Conservation (phyloP, 2,888 invertebrate genomes). For the Drosophila borborema region DNA sequence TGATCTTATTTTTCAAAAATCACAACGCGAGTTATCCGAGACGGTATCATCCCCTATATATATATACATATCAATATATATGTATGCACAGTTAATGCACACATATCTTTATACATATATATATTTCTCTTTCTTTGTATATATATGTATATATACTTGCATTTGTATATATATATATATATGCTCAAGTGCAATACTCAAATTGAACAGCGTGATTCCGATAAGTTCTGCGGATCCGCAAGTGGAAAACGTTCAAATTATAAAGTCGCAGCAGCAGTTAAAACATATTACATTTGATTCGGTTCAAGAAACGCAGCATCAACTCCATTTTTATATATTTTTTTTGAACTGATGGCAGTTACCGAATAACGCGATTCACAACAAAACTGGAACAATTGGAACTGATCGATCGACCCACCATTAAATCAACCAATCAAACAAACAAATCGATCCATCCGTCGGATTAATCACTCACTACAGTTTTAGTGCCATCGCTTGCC, state of each 20-base stretch:
- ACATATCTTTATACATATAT: background rate
- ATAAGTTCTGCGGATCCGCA: constrained; percentile 40
- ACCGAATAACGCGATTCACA: background rate
- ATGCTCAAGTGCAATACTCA: constrained; percentile 29
- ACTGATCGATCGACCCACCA: constrained; percentile 5
- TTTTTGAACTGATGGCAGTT: constrained; percentile 1
- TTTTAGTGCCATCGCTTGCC: constrained; percentile 3
- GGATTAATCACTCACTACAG: constrained; percentile 7
- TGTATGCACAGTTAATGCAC: background rate
- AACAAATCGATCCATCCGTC: background rate
- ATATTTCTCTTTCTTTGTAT: background rate
- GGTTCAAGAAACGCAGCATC: constrained; percentile 5
- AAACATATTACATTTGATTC: constrained; percentile 6
- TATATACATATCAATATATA: background rate
- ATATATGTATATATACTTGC: constrained; percentile 6
- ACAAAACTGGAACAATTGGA: background rate
- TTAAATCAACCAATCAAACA: constrained; percentile 1
- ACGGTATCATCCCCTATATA: constrained; percentile 32
- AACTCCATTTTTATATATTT: background rate
- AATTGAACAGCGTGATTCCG: constrained; percentile 48
- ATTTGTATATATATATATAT: constrained; percentile 12
- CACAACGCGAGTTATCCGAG: constrained; percentile 41
- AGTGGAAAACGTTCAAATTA: constrained; percentile 64
- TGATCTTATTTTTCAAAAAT: constrained; percentile 58
- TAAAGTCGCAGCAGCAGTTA: constrained; percentile 43